Evolutionary conservation across 2,888 invertebrate genomes (phyloP).

Genomic region (Cremastinae sp.): DNA sequence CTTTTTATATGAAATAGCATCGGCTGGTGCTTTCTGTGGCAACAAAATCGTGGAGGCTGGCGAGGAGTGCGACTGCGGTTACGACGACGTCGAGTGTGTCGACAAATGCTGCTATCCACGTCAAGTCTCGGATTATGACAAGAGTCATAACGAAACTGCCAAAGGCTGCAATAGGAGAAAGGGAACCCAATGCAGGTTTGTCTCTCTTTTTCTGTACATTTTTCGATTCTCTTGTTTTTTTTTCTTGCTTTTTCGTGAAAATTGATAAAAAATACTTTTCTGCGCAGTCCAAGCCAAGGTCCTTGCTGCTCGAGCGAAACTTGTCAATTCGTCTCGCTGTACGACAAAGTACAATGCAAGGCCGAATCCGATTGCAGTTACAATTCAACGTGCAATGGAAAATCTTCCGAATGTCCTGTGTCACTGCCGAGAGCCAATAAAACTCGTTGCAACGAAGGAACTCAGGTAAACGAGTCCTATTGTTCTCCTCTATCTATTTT

Average conservation of each 20-base stretch:
- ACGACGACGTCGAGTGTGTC: constrained; percentile 94
- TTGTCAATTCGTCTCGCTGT: constrained; percentile 88
- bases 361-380: constrained; percentile 94
- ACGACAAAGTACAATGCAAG: constrained; percentile 87
- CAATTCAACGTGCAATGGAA: constrained; percentile 93
- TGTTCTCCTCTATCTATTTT: neutral
- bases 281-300: constrained; percentile 95
- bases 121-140: constrained; percentile 87
- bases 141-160: constrained; percentile 86
- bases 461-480: constrained; percentile 82
- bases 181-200: constrained; percentile 90
- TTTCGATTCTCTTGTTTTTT: neutral
- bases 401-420: constrained; percentile 92
- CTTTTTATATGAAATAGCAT: constrained; percentile 81
- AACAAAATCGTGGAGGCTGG: constrained; percentile 99
- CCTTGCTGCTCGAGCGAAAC: constrained; percentile 94
- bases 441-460: constrained; percentile 97
- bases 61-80: constrained; percentile 99
- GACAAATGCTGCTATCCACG: constrained; percentile 97
- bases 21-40: constrained; percentile 98
- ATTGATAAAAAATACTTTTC: constrained; percentile 28
- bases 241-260: neutral
- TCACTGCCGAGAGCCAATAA: constrained; percentile 92
- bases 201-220: constrained; percentile 7
- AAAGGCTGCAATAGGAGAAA: constrained; percentile 90